phyloP scores from a whole-genome alignment of 2,797 vertebrate genomes.

The Tachyglossus aculeatus region DNA sequence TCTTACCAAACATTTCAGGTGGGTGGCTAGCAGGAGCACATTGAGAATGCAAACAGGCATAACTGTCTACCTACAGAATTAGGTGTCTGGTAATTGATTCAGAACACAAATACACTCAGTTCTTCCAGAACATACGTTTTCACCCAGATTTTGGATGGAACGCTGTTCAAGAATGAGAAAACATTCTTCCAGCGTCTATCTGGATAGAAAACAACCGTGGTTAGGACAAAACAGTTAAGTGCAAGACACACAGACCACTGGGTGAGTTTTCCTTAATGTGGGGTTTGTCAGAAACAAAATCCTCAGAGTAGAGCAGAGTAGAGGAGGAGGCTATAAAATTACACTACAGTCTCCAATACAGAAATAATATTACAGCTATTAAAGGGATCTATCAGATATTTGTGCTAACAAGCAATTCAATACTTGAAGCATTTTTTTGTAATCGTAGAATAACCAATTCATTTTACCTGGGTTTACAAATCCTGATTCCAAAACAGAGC shows the following conservation, averaged over 20 bases:
- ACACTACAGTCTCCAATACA: conserved; percentile 48
- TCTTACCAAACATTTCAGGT: background rate
- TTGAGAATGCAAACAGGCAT: conserved; percentile 41
- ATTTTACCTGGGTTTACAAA: conserved; percentile 59
- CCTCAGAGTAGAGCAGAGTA: too few species aligned
- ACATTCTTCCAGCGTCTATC: too few species aligned
- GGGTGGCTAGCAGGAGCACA: conserved; percentile 34
- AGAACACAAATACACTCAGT: conserved; percentile 29
- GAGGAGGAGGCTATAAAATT: conserved; percentile 50
- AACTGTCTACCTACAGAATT: conserved; percentile 43
- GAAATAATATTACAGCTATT: too few species aligned
- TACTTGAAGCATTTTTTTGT: conserved; percentile 56
- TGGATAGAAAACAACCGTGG: too few species aligned
- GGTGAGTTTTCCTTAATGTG: too few species aligned
- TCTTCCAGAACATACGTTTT: background rate
- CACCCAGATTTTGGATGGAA: too few species aligned
- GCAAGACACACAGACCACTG: too few species aligned
- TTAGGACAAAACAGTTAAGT: too few species aligned
- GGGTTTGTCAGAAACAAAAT: too few species aligned
- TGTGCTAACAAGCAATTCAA: too few species aligned
- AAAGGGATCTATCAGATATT: too few species aligned
- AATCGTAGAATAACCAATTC: conserved; percentile 40
- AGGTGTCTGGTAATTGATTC: conserved; percentile 41
- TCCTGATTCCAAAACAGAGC: conserved; percentile 14
- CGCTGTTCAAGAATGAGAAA: too few species aligned